These are phyloP conservation scores for Sesia bembeciformis DNA, from an alignment of 2,888 invertebrate genomes.

Conservation along the genomic window DNA sequence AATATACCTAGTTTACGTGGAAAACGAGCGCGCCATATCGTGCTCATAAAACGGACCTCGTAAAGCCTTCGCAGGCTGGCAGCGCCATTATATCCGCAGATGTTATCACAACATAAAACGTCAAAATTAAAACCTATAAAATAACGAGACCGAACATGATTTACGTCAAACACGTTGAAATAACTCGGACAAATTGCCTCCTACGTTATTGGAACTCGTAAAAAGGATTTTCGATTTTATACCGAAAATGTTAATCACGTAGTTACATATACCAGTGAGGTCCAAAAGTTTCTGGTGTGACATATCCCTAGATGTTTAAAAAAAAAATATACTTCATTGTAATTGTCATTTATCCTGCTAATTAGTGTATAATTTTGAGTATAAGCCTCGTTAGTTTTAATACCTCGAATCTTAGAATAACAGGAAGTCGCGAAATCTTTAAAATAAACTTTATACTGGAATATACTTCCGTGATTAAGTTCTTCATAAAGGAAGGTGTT, in stretches of 20 bases:
- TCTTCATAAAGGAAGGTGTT: no score
- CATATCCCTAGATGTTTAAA: no score
- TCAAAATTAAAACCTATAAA: conserved; percentile 62
- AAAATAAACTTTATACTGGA: no score
- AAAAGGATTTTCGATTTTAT: conserved; percentile 15
- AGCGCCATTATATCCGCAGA: conserved; percentile 46
- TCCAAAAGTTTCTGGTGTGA: no score
- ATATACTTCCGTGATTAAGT: no score
- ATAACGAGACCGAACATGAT: conserved; percentile 51
- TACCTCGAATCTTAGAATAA: no score
- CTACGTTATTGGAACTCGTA: conserved; percentile 37
- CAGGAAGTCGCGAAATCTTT: no score
- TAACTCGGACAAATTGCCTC: conserved; percentile 37
- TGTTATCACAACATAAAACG: conserved; percentile 66
- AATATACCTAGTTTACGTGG: neutral
- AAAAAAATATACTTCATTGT: no score
- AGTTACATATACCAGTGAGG: no score
- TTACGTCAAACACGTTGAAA: conserved; percentile 36
- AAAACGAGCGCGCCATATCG: conserved; percentile 7
- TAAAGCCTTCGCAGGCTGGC: conserved; percentile 37
- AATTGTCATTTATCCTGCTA: no score
- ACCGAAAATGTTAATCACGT: neutral
- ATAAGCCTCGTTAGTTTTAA: no score
- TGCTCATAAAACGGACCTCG: conserved; percentile 40
- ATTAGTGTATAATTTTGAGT: no score